Percentiles rank a stretch among this genome's conserved stretches.
These are phyloP conservation scores for Rutpela maculata DNA, from an alignment of 2,888 invertebrate species.

Conservation along the genomic window DNA sequence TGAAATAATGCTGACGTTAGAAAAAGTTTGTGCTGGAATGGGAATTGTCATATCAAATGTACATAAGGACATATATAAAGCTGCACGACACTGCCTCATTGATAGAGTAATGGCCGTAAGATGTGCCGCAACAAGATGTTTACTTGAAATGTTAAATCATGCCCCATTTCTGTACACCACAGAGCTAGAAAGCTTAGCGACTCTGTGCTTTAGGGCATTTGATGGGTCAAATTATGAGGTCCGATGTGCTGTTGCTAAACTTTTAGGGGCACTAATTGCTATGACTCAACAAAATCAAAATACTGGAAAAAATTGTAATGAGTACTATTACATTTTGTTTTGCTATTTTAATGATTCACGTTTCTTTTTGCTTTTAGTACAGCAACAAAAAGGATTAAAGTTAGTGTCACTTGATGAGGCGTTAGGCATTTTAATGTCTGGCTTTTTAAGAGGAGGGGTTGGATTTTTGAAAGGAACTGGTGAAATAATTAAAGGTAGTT, in stretches of 20 bases:
- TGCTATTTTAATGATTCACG: not conserved
- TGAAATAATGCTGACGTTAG: constrained; percentile 97
- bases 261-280: constrained; percentile 91
- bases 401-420: constrained; percentile 92
- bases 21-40: constrained; percentile 96
- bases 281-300: constrained; percentile 86
- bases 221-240: constrained; percentile 95
- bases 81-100: constrained; percentile 89
- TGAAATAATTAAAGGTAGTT: constrained; percentile 96
- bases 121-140: constrained; percentile 93
- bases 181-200: constrained; percentile 93
- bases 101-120: constrained; percentile 96
- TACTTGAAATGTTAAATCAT: constrained; percentile 92
- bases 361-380: constrained; percentile 51
- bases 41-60: constrained; percentile 92
- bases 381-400: constrained; percentile 74
- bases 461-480: constrained; percentile 95
- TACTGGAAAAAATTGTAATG: constrained; percentile 70
- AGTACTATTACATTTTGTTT: not conserved
- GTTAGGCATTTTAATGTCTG: constrained; percentile 92
- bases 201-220: constrained; percentile 93
- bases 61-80: constrained; percentile 93
- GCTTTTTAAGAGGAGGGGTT: constrained; percentile 94
- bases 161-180: constrained; percentile 90
- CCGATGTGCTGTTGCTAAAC: constrained; percentile 92